Evolutionary conservation across 2,888 invertebrate genomes (phyloP).

Genomic region (Bellardia pandia): DNA sequence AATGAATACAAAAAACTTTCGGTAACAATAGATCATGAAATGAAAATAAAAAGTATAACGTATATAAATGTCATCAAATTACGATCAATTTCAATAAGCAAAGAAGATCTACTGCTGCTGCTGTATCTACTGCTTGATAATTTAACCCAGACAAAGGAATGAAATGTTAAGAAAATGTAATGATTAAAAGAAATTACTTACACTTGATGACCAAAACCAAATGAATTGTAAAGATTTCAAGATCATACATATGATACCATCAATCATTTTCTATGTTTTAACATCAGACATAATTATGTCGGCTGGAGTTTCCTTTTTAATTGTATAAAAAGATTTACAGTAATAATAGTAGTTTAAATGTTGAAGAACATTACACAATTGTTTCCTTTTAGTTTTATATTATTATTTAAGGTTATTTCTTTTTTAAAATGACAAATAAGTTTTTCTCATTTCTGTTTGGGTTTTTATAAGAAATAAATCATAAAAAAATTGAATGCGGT

Average conservation of each 20-base stretch:
- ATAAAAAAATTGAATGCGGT: constrained; percentile 12
- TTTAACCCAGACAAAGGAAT: background rate
- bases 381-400: background rate
- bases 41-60: constrained; percentile 5
- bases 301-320: background rate
- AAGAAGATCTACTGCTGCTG: background rate
- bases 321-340: background rate
- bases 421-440: constrained; percentile 31
- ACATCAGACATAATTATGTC: constrained; percentile 48
- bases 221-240: constrained; percentile 21
- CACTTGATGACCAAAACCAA: constrained; percentile 58
- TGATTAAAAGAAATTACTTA: constrained; percentile 61
- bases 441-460: background rate
- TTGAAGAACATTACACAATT: background rate
- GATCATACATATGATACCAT: constrained; percentile 36
- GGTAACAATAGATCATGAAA: background rate
- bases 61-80: constrained; percentile 67
- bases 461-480: constrained; percentile 1
- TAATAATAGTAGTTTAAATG: background rate
- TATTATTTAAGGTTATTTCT: background rate
- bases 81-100: constrained; percentile 56
- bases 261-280: constrained; percentile 52
- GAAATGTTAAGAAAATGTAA: background rate
- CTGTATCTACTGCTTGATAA: background rate
- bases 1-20: background rate